These are phyloP conservation scores for Plebejus melissa DNA, from an alignment of 2,888 invertebrate genomes.

Conservation along the genomic window DNA sequence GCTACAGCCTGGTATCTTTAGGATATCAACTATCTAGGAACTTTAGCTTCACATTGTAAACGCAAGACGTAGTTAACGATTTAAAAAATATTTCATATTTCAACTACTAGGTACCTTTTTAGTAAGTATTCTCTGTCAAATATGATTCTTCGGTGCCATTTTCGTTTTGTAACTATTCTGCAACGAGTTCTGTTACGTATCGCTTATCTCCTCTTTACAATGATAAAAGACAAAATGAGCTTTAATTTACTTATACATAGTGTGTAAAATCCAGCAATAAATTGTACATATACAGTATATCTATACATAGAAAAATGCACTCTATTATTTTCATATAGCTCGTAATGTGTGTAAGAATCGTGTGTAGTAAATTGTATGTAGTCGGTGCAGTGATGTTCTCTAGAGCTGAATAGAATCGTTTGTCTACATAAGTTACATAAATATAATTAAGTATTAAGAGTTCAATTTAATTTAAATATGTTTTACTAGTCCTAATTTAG, in stretches of 20 bases:
- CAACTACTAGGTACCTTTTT: not conserved
- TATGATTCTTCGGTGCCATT: slow-evolving; percentile 9
- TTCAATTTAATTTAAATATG: not conserved
- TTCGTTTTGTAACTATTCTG: not conserved
- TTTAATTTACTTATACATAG: slow-evolving; percentile 29
- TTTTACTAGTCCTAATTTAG: slow-evolving; percentile 14
- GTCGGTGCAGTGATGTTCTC: slow-evolving; percentile 9
- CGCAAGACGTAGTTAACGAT: not conserved
- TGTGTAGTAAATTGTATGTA: slow-evolving; percentile 18
- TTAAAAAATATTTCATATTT: not conserved
- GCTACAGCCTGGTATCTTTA: not conserved
- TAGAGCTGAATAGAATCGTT: slow-evolving; percentile 1
- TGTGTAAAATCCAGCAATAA: slow-evolving; percentile 27
- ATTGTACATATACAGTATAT: slow-evolving; percentile 24
- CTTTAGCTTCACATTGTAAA: not conserved
- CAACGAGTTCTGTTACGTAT: not conserved
- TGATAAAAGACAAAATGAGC: slow-evolving; percentile 29
- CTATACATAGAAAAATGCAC: slow-evolving; percentile 21
- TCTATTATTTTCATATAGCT: slow-evolving; percentile 21
- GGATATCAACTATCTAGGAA: not conserved
- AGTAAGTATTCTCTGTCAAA: not conserved
- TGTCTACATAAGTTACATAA: not conserved
- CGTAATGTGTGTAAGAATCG: slow-evolving; percentile 11
- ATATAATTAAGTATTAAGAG: not conserved
- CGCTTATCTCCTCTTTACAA: not conserved